These are phyloP conservation scores for Osedax fenrisi DNA, from an alignment of 2,888 invertebrate species.

Conservation along the genomic window DNA sequence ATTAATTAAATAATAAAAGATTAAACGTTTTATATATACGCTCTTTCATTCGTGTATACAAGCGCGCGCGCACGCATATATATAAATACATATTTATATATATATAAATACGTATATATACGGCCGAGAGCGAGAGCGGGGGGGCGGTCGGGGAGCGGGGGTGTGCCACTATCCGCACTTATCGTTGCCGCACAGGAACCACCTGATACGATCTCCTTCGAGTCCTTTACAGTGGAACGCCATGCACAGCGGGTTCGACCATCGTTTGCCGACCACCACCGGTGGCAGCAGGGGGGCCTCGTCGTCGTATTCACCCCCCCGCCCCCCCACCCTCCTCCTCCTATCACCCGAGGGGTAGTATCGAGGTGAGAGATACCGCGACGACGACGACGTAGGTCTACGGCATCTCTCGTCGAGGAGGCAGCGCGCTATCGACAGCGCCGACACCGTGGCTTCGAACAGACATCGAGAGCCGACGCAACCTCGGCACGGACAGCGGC, in stretches of 20 bases:
- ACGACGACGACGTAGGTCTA: neutral
- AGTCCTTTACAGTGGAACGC: slow-evolving; percentile 8
- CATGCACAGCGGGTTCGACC: slow-evolving; percentile 3
- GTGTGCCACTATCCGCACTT: slow-evolving; percentile 9
- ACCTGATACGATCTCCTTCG: neutral
- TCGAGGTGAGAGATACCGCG: neutral
- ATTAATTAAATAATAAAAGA: too few relatives aligned
- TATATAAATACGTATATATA: too few relatives aligned
- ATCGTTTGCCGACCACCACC: neutral
- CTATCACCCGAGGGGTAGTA: neutral
- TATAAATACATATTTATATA: too few relatives aligned
- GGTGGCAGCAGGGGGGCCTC: neutral
- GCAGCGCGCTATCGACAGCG: neutral
- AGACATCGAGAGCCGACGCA: neutral
- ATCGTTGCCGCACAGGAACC: neutral
- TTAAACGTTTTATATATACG: too few relatives aligned
- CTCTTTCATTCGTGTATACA: too few relatives aligned
- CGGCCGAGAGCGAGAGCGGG: too few relatives aligned
- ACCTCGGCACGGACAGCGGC: neutral
- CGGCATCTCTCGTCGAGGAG: neutral
- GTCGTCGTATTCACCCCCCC: neutral
- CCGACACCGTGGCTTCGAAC: neutral
- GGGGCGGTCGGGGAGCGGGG: too few relatives aligned
- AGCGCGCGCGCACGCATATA: too few relatives aligned
- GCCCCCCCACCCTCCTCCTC: neutral